Conservation (phyloP, 1,140 invertebrate species). For the Philaenus spumarius region DNA sequence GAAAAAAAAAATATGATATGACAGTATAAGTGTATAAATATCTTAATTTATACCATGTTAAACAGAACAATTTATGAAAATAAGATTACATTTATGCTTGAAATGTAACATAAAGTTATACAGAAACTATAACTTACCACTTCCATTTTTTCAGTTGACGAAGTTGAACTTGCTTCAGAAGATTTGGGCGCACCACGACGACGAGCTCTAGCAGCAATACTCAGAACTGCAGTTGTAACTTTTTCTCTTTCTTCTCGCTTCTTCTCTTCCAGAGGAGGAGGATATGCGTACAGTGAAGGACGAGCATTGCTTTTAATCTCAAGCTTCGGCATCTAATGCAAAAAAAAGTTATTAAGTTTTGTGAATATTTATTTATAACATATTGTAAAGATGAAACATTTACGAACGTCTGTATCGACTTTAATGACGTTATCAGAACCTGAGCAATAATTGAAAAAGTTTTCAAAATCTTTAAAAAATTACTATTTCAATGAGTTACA, state of each 20-base stretch:
- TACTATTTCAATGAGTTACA: no score
- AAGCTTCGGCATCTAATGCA: slow-evolving; percentile 80
- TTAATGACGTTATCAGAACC: no score
- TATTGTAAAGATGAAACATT: background rate
- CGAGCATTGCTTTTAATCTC: slow-evolving; percentile 90
- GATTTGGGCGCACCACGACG: slow-evolving; percentile 62
- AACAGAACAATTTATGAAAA: no score
- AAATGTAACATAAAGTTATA: no score
- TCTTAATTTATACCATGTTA: no score
- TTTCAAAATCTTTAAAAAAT: no score
- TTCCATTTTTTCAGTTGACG: slow-evolving; percentile 46
- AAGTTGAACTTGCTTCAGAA: slow-evolving; percentile 2
- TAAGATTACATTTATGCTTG: no score
- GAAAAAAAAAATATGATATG: no score
- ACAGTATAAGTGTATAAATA: no score
- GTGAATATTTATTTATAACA: background rate
- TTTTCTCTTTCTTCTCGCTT: slow-evolving; percentile 95
- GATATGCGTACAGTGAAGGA: slow-evolving; percentile 94
- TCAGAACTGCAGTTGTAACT: slow-evolving; percentile 93
- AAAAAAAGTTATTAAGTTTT: background rate
- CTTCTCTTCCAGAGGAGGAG: slow-evolving; percentile 94
- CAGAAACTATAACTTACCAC: slow-evolving; percentile 31
- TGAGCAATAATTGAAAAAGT: no score
- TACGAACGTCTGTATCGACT: no score
- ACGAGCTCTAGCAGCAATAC: slow-evolving; percentile 87